A percentile compares a stretch with the other conserved stretches of the same genome.
Conservation (phyloP, 2,888 invertebrate species). For the Tetragonisca angustula region DNA sequence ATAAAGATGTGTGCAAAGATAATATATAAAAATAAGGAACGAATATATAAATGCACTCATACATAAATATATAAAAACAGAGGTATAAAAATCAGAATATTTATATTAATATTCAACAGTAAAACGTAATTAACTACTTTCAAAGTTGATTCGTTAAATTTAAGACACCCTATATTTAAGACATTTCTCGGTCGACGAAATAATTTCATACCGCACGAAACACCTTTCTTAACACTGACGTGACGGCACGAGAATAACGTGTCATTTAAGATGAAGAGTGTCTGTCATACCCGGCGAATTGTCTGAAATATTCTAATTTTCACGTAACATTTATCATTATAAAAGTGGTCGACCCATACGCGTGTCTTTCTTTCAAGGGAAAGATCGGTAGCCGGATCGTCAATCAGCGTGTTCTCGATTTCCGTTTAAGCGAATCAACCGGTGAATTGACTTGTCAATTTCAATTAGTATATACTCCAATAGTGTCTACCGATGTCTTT, state of each 20-base stretch:
- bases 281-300: not conserved
- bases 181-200: not conserved
- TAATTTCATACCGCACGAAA: not conserved
- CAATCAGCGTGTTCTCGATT: conserved; percentile 41
- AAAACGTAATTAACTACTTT: no score
- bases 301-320: conserved; percentile 1
- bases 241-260: not conserved
- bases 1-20: no score
- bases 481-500: conserved; percentile 12
- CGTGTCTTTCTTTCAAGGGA: not conserved
- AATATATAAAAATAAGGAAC: no score
- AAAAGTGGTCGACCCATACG: not conserved
- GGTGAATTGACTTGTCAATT: conserved; percentile 48
- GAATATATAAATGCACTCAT: no score
- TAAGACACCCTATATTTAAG: not conserved
- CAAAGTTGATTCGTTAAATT: no score
- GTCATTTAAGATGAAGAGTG: not conserved
- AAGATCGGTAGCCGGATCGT: conserved; percentile 8
- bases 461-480: conserved; percentile 29
- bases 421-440: conserved; percentile 34
- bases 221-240: not conserved
- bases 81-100: no score
- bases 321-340: not conserved
- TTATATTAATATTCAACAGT: not conserved
- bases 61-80: no score